Evolutionary conservation across 1,140 invertebrate genomes (phyloP), one percentile per base, ranked within the genome.

Genomic region (Aphaenogaster rudis): DNA sequence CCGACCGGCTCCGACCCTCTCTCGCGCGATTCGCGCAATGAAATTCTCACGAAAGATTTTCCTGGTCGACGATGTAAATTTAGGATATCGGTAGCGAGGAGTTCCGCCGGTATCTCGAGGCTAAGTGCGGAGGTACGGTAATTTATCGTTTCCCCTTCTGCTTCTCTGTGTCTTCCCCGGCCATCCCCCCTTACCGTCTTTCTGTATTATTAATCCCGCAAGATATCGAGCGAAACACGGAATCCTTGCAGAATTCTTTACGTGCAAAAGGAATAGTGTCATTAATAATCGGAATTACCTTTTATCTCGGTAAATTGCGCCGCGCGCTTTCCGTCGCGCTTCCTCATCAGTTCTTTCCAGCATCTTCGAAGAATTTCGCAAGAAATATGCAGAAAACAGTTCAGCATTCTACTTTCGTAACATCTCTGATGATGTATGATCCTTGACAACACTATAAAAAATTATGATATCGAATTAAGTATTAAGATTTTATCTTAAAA

Each of bases 281-380:
- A 88, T 91, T 91, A 89, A 89, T 91, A 91, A 91, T 87, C 89
- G 86, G 85, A 91, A 91, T 91, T 91, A 91, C 81, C 79, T 86
- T 87, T 87, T 88, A 88, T 81, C 82, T 81, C 57, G 59, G 76
- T 81, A 89, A 74, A 88, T 91, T 82, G 63, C 76, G 50, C 76
- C 69, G 87, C 69, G 71, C 66, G 63, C 39, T 85, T 66, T 39
- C 80, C 77, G 67, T 88, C 86, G 77, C 45, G 67, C 33, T 64
- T 88, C 50, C 87, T 77, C 80, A 71, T 86, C 71, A 66, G 28
- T 87, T 87, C 17, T n/a, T 42, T 48, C 52, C 54, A 17, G 61
- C 57, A 33, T 71, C 36, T 50, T 63, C 7, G 52, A 28, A 17
- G 8, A 67, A 52, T 76, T 77, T 54, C 45, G 3, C 59, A n/a